Evolutionary conservation across 1,140 invertebrate species (phyloP), one percentile per base, ranked within the genome.

Genomic region (Tenebrio molitor): DNA sequence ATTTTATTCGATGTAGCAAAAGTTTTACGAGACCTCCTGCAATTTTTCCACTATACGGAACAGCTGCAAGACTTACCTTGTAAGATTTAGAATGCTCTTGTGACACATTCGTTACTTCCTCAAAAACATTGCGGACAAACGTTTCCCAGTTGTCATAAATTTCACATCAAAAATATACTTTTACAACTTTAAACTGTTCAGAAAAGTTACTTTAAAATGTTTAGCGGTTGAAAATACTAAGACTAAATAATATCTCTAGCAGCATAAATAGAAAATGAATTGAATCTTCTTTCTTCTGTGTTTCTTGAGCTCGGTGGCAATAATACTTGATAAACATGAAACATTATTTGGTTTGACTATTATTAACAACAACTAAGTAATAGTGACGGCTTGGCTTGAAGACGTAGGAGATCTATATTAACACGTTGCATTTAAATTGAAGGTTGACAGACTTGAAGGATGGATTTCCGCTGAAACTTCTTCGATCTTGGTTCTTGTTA

Each of bases 401-500:
- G 44, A 5, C 7, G 1, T 50, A 10, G 15, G 50, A 53, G 14
- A 34, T 58, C 64, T 78, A 77, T 33, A 81, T 74, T 62, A 81
- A 74, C 33, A 81, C 72, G 72, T 81, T 81, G 76, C 80, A 81
- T 72, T 82, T 81, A 46, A 81, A 77, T 73, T 80, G 77, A 10
- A 81, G 75, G 71, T 82, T 82, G 42, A 82, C 81, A 21, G 77
- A 78, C 74, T 81, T 81, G 76, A 80, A 77, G 44, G 79, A 69
- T 58, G 79, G 41, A 46, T 76, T 75, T 69, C 72, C 41, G 75
- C 71, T 46, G 75, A 76, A 78, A 67, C 72, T 76, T 80, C 79
- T 81, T 81, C 80, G 76, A 10, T 82, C 81, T 79, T 81, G 80
- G 64, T 65, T 81, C 79, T 80, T 81, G 78, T 68, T 81, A 79